A percentile compares a stretch with the other conserved stretches of the same genome.
These are phyloP conservation scores for Xestia rhomboidea DNA, from an alignment of 2,888 invertebrate species.

Conservation along the genomic window DNA sequence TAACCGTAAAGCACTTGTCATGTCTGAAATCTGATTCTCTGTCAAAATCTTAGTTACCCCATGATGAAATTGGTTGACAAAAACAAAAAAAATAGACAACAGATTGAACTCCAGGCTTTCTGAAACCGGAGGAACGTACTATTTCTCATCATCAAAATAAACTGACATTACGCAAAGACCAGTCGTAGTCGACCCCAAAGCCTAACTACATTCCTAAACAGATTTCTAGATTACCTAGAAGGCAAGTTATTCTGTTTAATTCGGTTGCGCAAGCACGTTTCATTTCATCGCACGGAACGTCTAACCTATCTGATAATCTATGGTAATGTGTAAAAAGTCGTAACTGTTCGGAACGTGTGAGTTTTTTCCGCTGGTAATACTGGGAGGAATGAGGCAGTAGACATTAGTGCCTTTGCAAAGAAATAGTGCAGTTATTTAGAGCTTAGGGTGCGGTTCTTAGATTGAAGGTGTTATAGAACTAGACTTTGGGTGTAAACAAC, in stretches of 20 bases:
- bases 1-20: not conserved
- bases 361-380: slow-evolving; percentile 11
- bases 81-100: not conserved
- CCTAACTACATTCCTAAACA: slow-evolving; percentile 58
- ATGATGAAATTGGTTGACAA: not conserved
- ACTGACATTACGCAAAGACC: slow-evolving; percentile 48
- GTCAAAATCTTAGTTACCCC: not conserved
- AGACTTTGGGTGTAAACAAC: too few species aligned
- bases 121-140: not conserved
- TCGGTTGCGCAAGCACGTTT: slow-evolving; percentile 47
- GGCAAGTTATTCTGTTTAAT: slow-evolving; percentile 47
- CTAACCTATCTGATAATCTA: slow-evolving; percentile 37
- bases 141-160: slow-evolving; percentile 39
- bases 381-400: slow-evolving; percentile 10
- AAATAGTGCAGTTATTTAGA: slow-evolving; percentile 1
- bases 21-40: not conserved
- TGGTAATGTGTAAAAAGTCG: slow-evolving; percentile 38
- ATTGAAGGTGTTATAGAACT: not conserved
- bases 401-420: not conserved
- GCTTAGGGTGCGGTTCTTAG: slow-evolving; percentile 8
- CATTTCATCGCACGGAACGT: slow-evolving; percentile 39
- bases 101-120: not conserved
- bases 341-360: not conserved
- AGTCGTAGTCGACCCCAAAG: slow-evolving; percentile 33
- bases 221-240: slow-evolving; percentile 65